These are phyloP conservation scores for Pseudanteris insignis DNA, from an alignment of 2,888 invertebrate species.

Conservation along the genomic window DNA sequence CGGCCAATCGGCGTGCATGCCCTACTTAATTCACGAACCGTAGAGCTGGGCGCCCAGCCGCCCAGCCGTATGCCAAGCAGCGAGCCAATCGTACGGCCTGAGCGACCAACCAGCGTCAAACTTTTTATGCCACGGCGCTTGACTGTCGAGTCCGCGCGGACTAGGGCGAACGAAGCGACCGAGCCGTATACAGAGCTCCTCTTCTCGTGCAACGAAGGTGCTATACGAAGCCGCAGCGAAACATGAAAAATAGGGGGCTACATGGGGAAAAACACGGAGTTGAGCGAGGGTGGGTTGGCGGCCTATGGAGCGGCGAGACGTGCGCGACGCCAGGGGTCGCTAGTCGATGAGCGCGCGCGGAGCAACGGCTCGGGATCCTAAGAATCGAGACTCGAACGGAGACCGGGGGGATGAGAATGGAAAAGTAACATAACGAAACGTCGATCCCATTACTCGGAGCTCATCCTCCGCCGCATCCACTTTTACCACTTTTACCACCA, in stretches of 20 bases:
- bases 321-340: conserved; percentile 38
- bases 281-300: conserved; percentile 27
- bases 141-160: conserved; percentile 59
- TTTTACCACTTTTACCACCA: conserved; percentile 15
- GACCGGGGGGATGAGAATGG: conserved; percentile 60
- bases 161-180: conserved; percentile 29
- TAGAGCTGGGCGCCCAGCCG: no score
- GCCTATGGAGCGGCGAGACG: no score
- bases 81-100: conserved; percentile 24
- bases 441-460: conserved; percentile 65
- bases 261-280: conserved; percentile 65
- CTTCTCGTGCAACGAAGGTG: conserved; percentile 62
- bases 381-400: conserved; percentile 51
- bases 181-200: conserved; percentile 28
- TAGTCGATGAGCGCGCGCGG: conserved; percentile 43
- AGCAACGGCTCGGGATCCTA: conserved; percentile 38
- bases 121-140: conserved; percentile 41
- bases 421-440: conserved; percentile 67
- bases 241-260: conserved; percentile 67
- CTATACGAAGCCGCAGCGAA: conserved; percentile 67
- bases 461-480: conserved; percentile 42
- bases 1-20: no score
- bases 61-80: conserved; percentile 19
- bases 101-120: conserved; percentile 50
- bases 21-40: no score